Base-by-base conservation (phyloP, 2,888 invertebrate species). In the Cheilosia variabilis region DNA sequence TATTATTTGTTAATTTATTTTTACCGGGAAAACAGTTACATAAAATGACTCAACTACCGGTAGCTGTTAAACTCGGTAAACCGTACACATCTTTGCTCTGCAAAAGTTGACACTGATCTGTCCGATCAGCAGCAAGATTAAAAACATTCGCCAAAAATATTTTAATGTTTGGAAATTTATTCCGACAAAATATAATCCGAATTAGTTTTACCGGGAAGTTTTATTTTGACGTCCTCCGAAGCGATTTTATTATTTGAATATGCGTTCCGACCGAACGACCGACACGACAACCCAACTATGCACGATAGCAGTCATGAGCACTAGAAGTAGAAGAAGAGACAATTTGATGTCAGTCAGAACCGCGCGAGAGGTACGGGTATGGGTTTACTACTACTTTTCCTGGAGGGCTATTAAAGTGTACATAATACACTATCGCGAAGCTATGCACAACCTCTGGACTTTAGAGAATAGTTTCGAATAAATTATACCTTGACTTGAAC, bases 381-480 rank as follows among this genome's bases (percentile, higher is more conserved):
- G 34, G 57, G 41, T 19, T 24, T 57, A 75, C 65, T 57, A 75
- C 65, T 57, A 75, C 65, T 65, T 75, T 65, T 24, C 31, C 43
- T 52, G 58, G 43, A 78, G 78, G 69, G 78, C 50, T 71, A 78
- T 69, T 69, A 75, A 69, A 43, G 65, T 69, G 73, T 69, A 66
- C 78, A 79, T 9, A 47, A 47, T 43, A 75, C 41, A 75, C 52
- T 57, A 41, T 37, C 57, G 57, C 57, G 52, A 45, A 24, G 37
- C 60, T 60, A 75, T 84, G 79, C 75, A 60, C 50, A 24, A 75
- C 53, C 43, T 55, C 65, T 76, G 75, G 71, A 80, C 84, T 84
- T 84, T 75, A 69, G 17, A 69, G 24, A 41, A 27, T 58, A 41
- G 19, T 34, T 62, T 66, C 63, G 76, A 69, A 76, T 76, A 76